Percentiles rank a stretch among this genome's conserved stretches.
phyloP scores from a whole-genome alignment of 2,113 vertebrate genomes.

The Prietella phreatophila region DNA sequence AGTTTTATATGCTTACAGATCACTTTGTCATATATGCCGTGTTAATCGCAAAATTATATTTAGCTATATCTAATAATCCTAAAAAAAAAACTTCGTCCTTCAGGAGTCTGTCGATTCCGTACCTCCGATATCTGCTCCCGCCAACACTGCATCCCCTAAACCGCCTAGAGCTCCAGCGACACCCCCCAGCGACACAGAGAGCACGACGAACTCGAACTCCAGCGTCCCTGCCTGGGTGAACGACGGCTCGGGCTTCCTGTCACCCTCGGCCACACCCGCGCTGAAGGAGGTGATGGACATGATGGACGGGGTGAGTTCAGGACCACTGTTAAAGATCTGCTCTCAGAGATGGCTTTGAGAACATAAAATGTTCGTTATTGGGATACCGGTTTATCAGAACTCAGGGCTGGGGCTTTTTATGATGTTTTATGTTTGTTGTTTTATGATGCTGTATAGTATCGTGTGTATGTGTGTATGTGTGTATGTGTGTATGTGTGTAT shows the following conservation, averaged over 20 bases:
- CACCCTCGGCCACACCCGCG: constrained; percentile 72
- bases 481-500: constrained; percentile 54
- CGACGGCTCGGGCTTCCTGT: constrained; percentile 83
- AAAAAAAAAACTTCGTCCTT: not conserved
- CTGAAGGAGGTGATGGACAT: constrained; percentile 90
- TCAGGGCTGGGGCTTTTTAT: too few species aligned
- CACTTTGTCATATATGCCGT: not conserved
- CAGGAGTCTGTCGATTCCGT: constrained; percentile 47
- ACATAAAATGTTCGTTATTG: not conserved
- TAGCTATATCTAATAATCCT: not conserved
- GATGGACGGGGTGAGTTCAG: constrained; percentile 84
- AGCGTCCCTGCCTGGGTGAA: constrained; percentile 83
- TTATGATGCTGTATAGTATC: not conserved
- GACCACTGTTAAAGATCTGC: not conserved
- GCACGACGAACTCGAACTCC: constrained; percentile 55
- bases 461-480: not conserved
- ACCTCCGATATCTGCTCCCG: constrained; percentile 30
- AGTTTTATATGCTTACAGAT: not conserved
- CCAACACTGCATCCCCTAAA: constrained; percentile 48
- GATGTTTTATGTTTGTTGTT: not conserved
- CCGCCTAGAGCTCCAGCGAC: constrained; percentile 45
- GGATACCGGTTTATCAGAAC: not conserved
- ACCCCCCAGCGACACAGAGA: constrained; percentile 60
- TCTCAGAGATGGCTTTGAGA: not conserved
- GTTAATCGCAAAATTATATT: too few species aligned